phyloP scores from a whole-genome alignment of 2,797 vertebrate species.

The Lagocephalus sceleratus region DNA sequence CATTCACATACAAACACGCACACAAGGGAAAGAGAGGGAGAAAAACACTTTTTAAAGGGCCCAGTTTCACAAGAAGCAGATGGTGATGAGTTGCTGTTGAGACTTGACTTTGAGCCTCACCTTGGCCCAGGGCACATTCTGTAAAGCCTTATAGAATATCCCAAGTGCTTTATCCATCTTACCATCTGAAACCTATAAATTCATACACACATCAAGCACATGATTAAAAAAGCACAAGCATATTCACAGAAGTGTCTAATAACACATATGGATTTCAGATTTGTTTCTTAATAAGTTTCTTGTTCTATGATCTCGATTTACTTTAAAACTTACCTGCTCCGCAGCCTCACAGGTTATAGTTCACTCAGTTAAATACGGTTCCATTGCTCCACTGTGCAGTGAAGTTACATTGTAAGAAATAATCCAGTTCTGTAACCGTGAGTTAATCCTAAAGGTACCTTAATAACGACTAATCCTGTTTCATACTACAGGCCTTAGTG shows the following conservation, averaged over 20 bases:
- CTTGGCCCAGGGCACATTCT: conserved; percentile 94
- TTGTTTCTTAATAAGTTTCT: no score
- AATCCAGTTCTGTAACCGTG: no score
- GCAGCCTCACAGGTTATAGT: no score
- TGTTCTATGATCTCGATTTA: no score
- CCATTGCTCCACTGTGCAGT: no score
- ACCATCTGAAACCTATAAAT: conserved; percentile 82
- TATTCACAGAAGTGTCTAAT: neutral
- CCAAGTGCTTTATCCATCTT: conserved; percentile 85
- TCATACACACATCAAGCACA: conserved; percentile 16
- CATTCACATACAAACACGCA: conserved; percentile 3
- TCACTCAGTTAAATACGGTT: no score
- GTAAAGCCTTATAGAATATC: conserved; percentile 93
- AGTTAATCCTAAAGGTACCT: no score
- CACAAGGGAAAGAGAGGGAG: neutral
- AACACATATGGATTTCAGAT: no score
- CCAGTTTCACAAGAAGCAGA: neutral
- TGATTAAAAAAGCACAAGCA: neutral
- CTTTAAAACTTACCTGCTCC: no score
- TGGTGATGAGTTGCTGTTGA: neutral
- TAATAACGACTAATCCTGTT: no score
- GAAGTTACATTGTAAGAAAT: no score
- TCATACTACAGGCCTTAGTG: no score
- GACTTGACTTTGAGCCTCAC: conserved; percentile 68
- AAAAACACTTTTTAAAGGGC: neutral